phyloP scores from a whole-genome alignment of 2,113 vertebrate species.

The Steatornis caripensis region DNA sequence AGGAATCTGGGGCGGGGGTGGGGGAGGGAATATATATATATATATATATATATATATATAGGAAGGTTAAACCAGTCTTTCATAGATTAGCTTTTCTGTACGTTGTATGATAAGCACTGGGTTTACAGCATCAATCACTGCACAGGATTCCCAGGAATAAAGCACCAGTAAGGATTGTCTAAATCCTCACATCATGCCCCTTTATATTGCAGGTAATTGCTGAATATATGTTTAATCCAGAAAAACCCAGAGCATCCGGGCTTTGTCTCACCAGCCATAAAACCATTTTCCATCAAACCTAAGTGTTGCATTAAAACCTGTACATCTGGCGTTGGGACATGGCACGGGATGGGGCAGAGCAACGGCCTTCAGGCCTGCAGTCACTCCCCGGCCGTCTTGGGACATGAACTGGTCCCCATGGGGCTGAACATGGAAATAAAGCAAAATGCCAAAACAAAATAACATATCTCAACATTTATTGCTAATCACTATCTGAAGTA shows the following conservation, averaged over 20 bases:
- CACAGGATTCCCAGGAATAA: background rate
- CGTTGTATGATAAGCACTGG: background rate
- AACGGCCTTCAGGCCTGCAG: background rate
- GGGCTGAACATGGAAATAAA: background rate
- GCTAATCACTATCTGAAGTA: background rate
- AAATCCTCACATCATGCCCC: background rate
- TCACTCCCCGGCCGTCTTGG: fast-evolving
- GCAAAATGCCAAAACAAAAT: background rate
- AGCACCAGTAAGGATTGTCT: background rate
- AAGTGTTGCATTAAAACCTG: background rate
- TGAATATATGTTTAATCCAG: background rate
- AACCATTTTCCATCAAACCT: background rate
- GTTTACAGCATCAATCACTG: background rate
- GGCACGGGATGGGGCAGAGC: fast-evolving
- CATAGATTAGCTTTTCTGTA: background rate
- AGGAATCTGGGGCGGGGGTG: background rate
- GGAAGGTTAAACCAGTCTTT: background rate
- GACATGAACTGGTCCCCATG: background rate
- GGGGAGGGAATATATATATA: no score
- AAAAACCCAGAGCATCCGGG: background rate
- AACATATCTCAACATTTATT: background rate
- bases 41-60: no score
- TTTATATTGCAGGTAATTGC: background rate
- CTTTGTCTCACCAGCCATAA: background rate
- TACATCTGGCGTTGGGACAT: fast-evolving